Evolutionary conservation across 2,797 vertebrate genomes (phyloP), one percentile per base, ranked within the genome.

Genomic region (Potorous gilbertii): DNA sequence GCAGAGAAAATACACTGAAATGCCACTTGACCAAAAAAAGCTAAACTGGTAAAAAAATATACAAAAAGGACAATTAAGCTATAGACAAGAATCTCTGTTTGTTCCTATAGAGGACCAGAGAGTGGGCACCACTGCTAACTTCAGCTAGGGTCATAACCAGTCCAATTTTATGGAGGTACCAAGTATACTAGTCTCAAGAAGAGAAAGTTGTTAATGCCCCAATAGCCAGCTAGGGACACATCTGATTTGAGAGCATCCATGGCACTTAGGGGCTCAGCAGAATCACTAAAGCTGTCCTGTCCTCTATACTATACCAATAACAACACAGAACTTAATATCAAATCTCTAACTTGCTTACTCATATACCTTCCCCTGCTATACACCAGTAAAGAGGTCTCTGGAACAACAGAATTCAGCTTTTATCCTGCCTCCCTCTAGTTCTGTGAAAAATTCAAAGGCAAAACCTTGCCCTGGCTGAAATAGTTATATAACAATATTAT

Each of bases 201-300:
- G 27, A 99, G 98, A 97, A 99, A 99, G 97, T 98, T 99, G 96
- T 99, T 99, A 0, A 99, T 96, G 21, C 99, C 99, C 93, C 99
- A 99, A 97, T 99, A 99, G 8, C 99, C 99, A 0, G 99, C 99
- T 11, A 99, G 99, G 18, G 99, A 99, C 4, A 99, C 99, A 29
- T 99, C 99, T 0, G 99, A 99, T 94, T 99, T 99, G 94, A 99
- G 98, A 97, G 99, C 99, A 9, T 99, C 99, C 99, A 99, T 99
- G 40, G 99, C 98, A 0, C 99, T 99, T 90, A 99, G 94, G 5
- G 99, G 99, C 91, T 99, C 99, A 93, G 99, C 99, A 0, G 99
- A 98, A 8, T 99, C 99, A 97, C 99, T 99, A 97, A 99, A 99
- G 97, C 98, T 99, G 94, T 99, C 99, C 3, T 99, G 98, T 92